These are phyloP conservation scores for Cryptotermes secundus DNA, from an alignment of 1,140 invertebrate genomes.

Conservation along the genomic window DNA sequence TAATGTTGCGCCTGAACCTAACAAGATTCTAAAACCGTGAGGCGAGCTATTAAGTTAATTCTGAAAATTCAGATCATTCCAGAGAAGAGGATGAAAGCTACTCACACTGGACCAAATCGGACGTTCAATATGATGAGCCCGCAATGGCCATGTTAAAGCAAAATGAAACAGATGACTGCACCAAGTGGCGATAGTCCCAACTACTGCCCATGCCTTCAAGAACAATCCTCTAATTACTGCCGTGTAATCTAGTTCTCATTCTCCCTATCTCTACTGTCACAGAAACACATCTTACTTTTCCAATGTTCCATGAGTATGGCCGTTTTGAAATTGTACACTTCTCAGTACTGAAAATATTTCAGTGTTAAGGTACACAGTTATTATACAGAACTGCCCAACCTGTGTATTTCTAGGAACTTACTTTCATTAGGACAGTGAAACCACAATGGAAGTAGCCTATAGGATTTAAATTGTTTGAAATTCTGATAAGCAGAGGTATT, in stretches of 20 bases:
- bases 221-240: background rate
- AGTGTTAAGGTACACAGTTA: background rate
- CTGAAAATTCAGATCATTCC: background rate
- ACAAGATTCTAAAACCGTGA: background rate
- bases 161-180: background rate
- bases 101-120: background rate
- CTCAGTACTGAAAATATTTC: background rate
- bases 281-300: background rate
- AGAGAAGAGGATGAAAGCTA: background rate
- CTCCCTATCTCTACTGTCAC: background rate
- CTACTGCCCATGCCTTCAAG: background rate
- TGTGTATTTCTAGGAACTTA: too few relatives aligned
- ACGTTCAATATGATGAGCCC: background rate
- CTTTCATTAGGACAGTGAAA: too few relatives aligned
- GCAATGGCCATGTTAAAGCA: background rate
- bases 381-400: too few relatives aligned
- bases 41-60: background rate
- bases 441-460: too few relatives aligned
- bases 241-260: background rate
- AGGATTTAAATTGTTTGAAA: too few relatives aligned
- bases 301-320: background rate
- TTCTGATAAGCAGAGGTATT: too few relatives aligned
- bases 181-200: background rate
- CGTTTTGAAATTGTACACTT: background rate
- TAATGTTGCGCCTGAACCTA: background rate